A percentile compares a stretch with the other conserved stretches of the same genome.
These are phyloP conservation scores for Zapornia atra DNA, from an alignment of 2,113 vertebrate species.

Conservation along the genomic window DNA sequence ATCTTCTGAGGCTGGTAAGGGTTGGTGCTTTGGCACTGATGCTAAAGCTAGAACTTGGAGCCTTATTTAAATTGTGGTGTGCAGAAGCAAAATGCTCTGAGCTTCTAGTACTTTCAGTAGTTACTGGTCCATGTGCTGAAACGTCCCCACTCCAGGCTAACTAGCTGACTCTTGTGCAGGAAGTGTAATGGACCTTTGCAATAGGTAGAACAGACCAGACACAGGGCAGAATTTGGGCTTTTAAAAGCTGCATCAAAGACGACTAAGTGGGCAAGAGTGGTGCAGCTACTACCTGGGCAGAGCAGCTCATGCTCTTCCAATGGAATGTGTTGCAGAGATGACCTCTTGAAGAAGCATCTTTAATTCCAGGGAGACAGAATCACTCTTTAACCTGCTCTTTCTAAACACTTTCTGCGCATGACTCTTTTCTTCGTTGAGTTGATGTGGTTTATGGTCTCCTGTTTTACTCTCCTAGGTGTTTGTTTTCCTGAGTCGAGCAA, in stretches of 20 bases:
- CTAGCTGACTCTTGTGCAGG: not conserved
- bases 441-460: not conserved
- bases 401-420: rapidly evolving
- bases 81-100: not conserved
- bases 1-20: not conserved
- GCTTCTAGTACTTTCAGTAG: not conserved
- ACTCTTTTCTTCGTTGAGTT: not conserved
- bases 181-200: not conserved
- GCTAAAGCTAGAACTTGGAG: not conserved
- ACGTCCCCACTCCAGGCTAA: not conserved
- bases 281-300: not conserved
- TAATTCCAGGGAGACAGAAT: not conserved
- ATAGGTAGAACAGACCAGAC: not conserved
- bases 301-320: not conserved
- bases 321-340: not conserved
- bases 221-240: not conserved
- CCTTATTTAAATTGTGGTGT: not conserved
- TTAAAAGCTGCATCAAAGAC: not conserved
- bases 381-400: not conserved
- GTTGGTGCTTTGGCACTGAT: not conserved
- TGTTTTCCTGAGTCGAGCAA: conserved; percentile 87
- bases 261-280: not conserved
- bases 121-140: not conserved
- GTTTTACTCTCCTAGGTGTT: conserved; percentile 80
- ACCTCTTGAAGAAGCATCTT: not conserved